Base-by-base conservation (phyloP, 2,797 vertebrate genomes). In the Alauda arvensis region DNA sequence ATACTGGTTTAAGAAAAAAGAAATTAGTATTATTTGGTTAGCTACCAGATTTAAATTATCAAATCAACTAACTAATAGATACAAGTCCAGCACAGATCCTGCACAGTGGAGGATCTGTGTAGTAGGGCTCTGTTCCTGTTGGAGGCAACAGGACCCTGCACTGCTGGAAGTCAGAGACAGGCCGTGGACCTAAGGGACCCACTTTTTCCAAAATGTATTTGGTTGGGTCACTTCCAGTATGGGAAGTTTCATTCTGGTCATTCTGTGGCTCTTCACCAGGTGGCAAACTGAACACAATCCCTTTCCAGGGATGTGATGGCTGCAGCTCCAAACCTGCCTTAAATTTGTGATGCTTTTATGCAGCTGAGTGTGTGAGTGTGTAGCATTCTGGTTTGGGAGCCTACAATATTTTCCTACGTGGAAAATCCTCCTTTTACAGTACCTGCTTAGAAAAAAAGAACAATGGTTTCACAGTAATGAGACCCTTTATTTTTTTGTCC, bases 401-500 rank as follows among this genome's bases (percentile, higher is more conserved):
- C 82, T 85, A 56, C 49, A 71, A 1, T 76, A 62, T 81, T 92
- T 87, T 87, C 85, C 85, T 77, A 28, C 37, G 39, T 85, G 79
- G 90, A 90, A 94, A 95, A 93, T 82, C 77, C 40, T 75, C 8
- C 3, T 89, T 91, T 87, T 89, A 92, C 94, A 95, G 94, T 95
- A 95, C 94, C 94, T 93, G 90, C 90, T 93, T 83, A 90, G 83
- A 70, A 89, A 87, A 82, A 90, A 81, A 62, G 82, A 63, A 71
- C 26, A 87, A 79, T 67, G 81, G 55, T 88, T 95, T 96, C 95
- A 96, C 94, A 95, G 93, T 95, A 92, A 91, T 77, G 82, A 94
- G 75, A 57, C 79, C 89, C 61, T 86, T 89, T 42, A 5, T 42
- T 84, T 81, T 59, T 77, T 88, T 87, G 71, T 92, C 80, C 94